These are phyloP conservation scores for Sminthopsis crassicaudata DNA, from an alignment of 2,113 vertebrate species.

Conservation along the genomic window DNA sequence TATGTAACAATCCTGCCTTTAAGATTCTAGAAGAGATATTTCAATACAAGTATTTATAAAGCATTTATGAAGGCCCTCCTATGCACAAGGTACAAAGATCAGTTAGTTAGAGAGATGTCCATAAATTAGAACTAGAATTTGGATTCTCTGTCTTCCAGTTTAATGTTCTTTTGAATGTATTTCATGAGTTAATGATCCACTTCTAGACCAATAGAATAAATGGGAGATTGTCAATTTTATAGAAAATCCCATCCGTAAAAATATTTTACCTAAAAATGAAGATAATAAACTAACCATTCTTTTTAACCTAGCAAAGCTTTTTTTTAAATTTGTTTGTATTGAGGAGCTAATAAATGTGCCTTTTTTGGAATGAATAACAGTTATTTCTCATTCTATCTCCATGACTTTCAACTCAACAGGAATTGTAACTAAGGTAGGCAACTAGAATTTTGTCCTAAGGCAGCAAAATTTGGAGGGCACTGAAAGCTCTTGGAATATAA, in stretches of 20 bases:
- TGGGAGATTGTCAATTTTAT: neutral
- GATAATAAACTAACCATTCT: neutral
- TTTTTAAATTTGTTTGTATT: neutral
- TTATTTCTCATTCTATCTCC: neutral
- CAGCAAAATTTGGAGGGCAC: neutral
- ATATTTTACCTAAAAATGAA: neutral
- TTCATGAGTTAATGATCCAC: neutral
- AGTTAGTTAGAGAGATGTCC: neutral
- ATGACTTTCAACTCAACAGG: neutral
- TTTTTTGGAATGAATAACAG: neutral
- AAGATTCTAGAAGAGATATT: neutral
- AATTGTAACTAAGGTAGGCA: neutral
- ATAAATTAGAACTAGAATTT: neutral
- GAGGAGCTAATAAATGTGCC: neutral
- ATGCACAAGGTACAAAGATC: neutral
- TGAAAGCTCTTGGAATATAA: neutral
- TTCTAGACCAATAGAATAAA: neutral
- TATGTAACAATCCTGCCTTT: neutral
- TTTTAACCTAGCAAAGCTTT: neutral
- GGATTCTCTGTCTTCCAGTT: neutral
- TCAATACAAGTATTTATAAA: neutral
- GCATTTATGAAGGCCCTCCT: neutral
- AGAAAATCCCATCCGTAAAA: neutral
- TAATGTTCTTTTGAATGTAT: neutral
- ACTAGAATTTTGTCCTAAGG: neutral